Conservation (phyloP, 2,888 invertebrate genomes). For the Aproaerema taeniolella region DNA sequence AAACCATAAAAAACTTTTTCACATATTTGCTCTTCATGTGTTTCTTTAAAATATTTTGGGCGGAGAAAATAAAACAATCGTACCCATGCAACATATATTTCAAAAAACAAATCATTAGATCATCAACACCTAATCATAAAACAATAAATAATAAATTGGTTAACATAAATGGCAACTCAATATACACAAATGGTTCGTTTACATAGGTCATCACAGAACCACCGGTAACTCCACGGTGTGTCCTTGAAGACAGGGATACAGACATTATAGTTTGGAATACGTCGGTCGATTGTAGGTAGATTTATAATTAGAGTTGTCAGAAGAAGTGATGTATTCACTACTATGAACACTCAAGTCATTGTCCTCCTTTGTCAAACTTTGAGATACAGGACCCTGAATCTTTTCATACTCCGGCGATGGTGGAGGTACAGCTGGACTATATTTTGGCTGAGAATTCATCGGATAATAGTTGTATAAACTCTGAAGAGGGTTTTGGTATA, state of each 20-base stretch:
- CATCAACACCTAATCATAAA: no score
- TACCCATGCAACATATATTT: no score
- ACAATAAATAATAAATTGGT: conserved; percentile 5
- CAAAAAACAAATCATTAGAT: no score
- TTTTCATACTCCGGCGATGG: conserved; percentile 53
- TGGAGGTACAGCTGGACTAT: conserved; percentile 42
- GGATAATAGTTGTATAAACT: conserved; percentile 61
- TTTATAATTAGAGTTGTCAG: conserved; percentile 54
- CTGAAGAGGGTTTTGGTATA: conserved; percentile 51
- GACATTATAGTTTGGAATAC: conserved; percentile 40
- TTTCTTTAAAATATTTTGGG: no score
- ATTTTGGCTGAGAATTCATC: conserved; percentile 51
- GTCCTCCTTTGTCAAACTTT: conserved; percentile 54
- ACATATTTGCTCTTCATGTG: no score
- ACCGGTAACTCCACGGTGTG: no score
- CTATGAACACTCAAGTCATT: conserved; percentile 45
- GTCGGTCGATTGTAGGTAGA: conserved; percentile 44
- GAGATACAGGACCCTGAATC: conserved; percentile 37
- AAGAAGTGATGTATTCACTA: conserved; percentile 46
- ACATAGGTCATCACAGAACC: background rate
- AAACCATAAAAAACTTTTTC: no score
- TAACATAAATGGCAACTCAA: conserved; percentile 11
- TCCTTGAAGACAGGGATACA: no score
- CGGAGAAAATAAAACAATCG: no score
- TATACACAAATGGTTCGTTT: conserved; percentile 1